These are phyloP conservation scores for Oryzias curvinotus DNA, from an alignment of 2,113 vertebrate species.

Conservation along the genomic window DNA sequence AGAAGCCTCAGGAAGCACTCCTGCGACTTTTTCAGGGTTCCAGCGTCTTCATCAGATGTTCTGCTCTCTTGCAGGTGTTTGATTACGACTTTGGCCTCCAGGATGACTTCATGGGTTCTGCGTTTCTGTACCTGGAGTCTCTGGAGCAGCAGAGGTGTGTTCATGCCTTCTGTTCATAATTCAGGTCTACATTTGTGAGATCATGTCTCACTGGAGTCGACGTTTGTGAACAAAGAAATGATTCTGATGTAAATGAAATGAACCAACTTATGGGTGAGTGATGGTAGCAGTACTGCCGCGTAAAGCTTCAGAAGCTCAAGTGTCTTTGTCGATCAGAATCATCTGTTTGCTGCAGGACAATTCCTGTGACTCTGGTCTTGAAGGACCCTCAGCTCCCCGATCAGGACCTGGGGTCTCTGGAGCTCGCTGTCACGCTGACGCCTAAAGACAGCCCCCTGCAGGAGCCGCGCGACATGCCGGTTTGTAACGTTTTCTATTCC, in stretches of 20 bases:
- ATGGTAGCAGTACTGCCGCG: no score
- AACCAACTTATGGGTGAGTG: no score
- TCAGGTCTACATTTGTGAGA: no score
- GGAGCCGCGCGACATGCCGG: slow-evolving; percentile 65
- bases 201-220: background rate
- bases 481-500: slow-evolving; percentile 55
- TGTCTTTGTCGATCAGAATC: no score
- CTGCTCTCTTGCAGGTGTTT: slow-evolving; percentile 83
- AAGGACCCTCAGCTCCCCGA: slow-evolving; percentile 88
- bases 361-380: slow-evolving; percentile 81
- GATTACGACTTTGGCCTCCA: slow-evolving; percentile 97
- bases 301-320: no score
- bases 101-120: slow-evolving; percentile 96
- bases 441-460: slow-evolving; percentile 77
- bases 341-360: slow-evolving; percentile 61
- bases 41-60: background rate
- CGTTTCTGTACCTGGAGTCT: slow-evolving; percentile 86
- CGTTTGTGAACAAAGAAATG: no score
- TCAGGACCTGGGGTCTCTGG: slow-evolving; percentile 86
- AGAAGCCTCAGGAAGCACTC: slow-evolving; percentile 2
- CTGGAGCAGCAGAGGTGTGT: slow-evolving; percentile 85
- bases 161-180: background rate
- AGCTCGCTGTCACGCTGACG: slow-evolving; percentile 77
- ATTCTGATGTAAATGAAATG: no score
- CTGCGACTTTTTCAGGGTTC: background rate